These are phyloP conservation scores for Furcifer pardalis DNA, from an alignment of 2,797 vertebrate genomes.

Conservation along the genomic window DNA sequence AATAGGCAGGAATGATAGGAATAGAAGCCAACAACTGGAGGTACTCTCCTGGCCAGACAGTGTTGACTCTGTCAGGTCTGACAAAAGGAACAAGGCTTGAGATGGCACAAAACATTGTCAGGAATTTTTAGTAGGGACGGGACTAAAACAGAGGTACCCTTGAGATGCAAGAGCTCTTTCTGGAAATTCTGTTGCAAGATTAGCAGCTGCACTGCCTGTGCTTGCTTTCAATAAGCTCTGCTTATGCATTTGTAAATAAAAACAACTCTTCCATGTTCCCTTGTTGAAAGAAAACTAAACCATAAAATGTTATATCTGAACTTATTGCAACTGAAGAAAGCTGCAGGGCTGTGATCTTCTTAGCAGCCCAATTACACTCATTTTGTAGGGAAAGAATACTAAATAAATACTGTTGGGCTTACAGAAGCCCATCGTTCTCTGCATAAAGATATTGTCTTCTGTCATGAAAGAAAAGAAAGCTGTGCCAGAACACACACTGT, in stretches of 20 bases:
- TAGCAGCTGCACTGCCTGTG: neutral
- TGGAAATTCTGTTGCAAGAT: neutral
- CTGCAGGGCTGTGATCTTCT: conserved; percentile 1
- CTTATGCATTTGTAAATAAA: neutral
- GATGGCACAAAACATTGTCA: neutral
- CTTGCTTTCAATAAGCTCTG: neutral
- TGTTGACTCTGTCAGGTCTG: neutral
- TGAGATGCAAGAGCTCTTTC: neutral
- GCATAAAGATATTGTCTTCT: neutral
- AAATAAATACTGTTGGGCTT: neutral
- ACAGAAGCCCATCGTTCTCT: conserved; percentile 9
- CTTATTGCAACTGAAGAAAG: neutral
- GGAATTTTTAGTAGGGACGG: neutral
- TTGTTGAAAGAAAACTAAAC: neutral
- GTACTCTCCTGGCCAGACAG: neutral
- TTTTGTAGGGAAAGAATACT: conserved; percentile 1
- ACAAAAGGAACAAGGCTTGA: neutral
- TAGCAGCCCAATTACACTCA: conserved; percentile 3
- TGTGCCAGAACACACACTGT: neutral
- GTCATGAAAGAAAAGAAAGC: conserved; percentile 3
- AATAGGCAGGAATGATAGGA: neutral
- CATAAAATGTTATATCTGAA: neutral
- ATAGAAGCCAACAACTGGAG: neutral
- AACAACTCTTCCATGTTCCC: neutral
- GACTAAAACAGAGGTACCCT: neutral